Base-by-base conservation (phyloP, 2,888 invertebrate species). In the Steinernema hermaphroditum region DNA sequence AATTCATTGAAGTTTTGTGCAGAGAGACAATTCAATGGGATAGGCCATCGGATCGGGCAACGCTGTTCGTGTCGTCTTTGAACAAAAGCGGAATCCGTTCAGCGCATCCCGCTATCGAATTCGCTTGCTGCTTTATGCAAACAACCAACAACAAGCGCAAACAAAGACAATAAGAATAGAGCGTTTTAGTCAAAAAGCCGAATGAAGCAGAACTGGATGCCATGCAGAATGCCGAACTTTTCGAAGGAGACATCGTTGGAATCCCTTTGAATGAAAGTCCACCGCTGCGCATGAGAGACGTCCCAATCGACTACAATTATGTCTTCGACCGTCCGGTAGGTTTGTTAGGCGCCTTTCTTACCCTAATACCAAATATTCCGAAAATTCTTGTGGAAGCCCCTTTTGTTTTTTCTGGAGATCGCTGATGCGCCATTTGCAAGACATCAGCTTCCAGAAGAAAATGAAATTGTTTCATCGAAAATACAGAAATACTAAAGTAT, bases 211-310 rank as follows among this genome's bases (percentile, higher is more conserved):
- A 83, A 44, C 71, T 85, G 69, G 85, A 85, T 71, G 77, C 84
- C 8, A 81, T 85, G 73, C 83, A 86, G 76, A 85, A 85, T 68
- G 76, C 77, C 29, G 75, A 81, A 49, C 80, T 86, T 22, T 89
- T 89, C 81, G 90, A 91, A 84, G 91, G 91, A 62, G 91, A 91
- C 82, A 91, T 91, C 70, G 86, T 43, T 88, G 89, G 77, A 29
- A 79, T 86, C 19, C 82, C 84, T 2, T 37, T 74, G 8, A 78
- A 78, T 41, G 76, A 75, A n/a, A 71, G 72, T 9, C 50, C 32
- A 9, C 29, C 19, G 80, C 83, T 8, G 34, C 74, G 8, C 76
- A 77, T 57, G 76, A 74, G 29, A 69, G 74, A 12, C 46, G 27
- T 41, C 6, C 29, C 50, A 9, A 69, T 71, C 69, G 41, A 75